These are phyloP conservation scores for Tetraodon nigroviridis DNA, from an alignment of 2,113 vertebrate species.

Conservation along the genomic window DNA sequence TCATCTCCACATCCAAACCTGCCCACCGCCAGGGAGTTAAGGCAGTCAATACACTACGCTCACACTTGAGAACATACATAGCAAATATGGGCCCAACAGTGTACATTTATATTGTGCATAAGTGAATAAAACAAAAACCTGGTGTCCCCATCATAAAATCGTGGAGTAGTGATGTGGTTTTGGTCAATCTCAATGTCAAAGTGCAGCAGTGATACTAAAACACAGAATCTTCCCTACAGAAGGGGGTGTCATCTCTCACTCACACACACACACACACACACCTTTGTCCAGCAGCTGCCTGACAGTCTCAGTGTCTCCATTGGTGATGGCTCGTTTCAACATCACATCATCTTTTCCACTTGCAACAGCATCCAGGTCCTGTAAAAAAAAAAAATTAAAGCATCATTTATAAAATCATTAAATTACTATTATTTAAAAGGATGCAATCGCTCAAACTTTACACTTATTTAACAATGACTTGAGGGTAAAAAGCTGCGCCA, in stretches of 20 bases:
- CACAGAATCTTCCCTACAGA: too few relatives aligned
- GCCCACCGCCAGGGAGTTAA: constrained; percentile 14
- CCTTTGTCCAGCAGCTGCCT: constrained; percentile 79
- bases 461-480: too few relatives aligned
- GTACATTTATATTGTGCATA: neutral
- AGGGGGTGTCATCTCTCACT: too few relatives aligned
- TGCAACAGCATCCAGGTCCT: constrained; percentile 19
- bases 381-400: neutral
- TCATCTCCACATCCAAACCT: constrained; percentile 84
- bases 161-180: neutral
- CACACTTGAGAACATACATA: neutral
- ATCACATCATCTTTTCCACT: constrained; percentile 34
- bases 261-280: constrained; percentile 17
- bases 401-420: too few relatives aligned
- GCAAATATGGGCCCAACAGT: neutral
- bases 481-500: too few relatives aligned
- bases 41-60: neutral
- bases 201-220: neutral
- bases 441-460: too few relatives aligned
- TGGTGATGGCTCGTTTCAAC: constrained; percentile 81
- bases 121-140: neutral
- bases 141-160: neutral
- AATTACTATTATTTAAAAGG: too few relatives aligned
- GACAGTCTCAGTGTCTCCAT: constrained; percentile 73
- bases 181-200: neutral